Percentiles rank a stretch among this genome's conserved stretches.
phyloP scores from a whole-genome alignment of 2,888 invertebrate genomes.

The Agrochola lychnidis region DNA sequence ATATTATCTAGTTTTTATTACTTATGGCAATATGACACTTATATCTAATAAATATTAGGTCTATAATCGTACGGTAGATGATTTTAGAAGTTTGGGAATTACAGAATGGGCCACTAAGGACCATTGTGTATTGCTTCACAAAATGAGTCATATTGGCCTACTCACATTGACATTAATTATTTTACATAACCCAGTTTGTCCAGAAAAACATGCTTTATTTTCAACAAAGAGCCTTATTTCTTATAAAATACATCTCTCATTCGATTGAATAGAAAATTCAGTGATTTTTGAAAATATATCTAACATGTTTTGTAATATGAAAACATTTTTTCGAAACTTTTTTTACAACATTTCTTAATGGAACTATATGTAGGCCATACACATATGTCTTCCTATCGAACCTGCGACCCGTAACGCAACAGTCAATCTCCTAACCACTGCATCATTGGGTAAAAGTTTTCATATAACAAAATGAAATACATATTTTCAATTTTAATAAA shows the following conservation, averaged over 20 bases:
- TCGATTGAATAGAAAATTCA: slow-evolving; percentile 18
- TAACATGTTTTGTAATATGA: slow-evolving; percentile 7
- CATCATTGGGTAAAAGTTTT: not conserved
- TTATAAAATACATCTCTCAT: slow-evolving; percentile 19
- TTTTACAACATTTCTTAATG: not conserved
- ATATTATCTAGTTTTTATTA: slow-evolving; percentile 67
- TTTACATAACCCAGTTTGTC: not conserved
- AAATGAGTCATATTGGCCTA: slow-evolving; percentile 7
- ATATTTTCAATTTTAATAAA: slow-evolving; percentile 18
- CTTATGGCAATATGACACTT: slow-evolving; percentile 78
- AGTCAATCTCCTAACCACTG: not conserved
- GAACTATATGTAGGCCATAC: slow-evolving; percentile 3
- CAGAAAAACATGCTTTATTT: not conserved
- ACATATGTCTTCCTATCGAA: slow-evolving; percentile 9
- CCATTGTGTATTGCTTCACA: slow-evolving; percentile 11
- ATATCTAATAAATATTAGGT: slow-evolving; percentile 38
- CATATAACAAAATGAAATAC: slow-evolving; percentile 2
- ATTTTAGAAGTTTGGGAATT: slow-evolving; percentile 4
- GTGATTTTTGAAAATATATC: slow-evolving; percentile 30
- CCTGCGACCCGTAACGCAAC: not conserved
- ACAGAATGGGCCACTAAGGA: not conserved
- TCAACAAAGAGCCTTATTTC: not conserved
- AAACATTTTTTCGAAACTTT: not conserved
- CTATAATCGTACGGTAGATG: slow-evolving; percentile 37
- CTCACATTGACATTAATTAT: not conserved